These are phyloP conservation scores for Helicoverpa assulta DNA, from an alignment of 2,888 invertebrate genomes.

Conservation along the genomic window DNA sequence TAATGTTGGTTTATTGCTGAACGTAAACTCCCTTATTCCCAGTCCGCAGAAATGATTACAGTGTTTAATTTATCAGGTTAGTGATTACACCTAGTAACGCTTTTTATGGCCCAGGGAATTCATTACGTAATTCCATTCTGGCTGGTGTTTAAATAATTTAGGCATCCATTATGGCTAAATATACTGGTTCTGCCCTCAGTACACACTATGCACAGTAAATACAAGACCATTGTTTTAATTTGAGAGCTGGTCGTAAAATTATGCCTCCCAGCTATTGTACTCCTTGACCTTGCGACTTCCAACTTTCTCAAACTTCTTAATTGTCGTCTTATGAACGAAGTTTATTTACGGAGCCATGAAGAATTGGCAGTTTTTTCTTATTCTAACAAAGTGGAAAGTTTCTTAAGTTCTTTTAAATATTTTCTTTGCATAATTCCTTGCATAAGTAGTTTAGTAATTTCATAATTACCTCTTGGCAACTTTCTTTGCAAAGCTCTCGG, in stretches of 20 bases:
- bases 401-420: constrained; percentile 26
- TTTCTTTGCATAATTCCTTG: constrained; percentile 38
- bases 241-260: constrained; percentile 30
- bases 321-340: constrained; percentile 47
- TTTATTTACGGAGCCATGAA: constrained; percentile 39
- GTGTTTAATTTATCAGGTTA: constrained; percentile 27
- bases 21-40: constrained; percentile 34
- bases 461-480: constrained; percentile 20
- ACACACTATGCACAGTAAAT: neutral
- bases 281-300: constrained; percentile 39
- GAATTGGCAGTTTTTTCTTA: constrained; percentile 38
- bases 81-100: constrained; percentile 9
- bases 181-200: neutral
- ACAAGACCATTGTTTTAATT: constrained; percentile 16
- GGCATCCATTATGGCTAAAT: neutral
- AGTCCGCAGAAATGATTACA: constrained; percentile 21
- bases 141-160: constrained; percentile 1
- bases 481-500: constrained; percentile 4
- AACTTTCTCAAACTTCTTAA: constrained; percentile 48
- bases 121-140: constrained; percentile 4
- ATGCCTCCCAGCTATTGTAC: constrained; percentile 27
- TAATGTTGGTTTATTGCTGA: neutral
- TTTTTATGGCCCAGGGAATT: constrained; percentile 8
- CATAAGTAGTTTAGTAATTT: constrained; percentile 39
- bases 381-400: constrained; percentile 36